Evolutionary conservation across 2,888 invertebrate species (phyloP).

Genomic region (Neoitamus cyanurus): DNA sequence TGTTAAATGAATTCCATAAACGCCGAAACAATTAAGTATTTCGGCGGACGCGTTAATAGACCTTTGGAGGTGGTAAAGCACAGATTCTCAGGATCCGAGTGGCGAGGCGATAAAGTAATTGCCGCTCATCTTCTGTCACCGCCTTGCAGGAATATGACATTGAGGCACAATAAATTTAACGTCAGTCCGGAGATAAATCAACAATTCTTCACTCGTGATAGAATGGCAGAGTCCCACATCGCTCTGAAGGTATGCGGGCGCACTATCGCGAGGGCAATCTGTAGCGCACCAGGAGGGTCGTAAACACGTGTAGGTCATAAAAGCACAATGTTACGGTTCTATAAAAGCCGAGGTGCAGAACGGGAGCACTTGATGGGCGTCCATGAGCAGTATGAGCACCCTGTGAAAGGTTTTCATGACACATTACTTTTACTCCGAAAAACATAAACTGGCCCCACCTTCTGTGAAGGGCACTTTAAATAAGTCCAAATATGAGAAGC

Average conservation of each 20-base stretch:
- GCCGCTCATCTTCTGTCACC: neutral
- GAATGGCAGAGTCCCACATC: neutral
- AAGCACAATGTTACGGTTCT: constrained; percentile 22
- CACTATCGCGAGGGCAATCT: neutral
- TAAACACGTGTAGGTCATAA: constrained; percentile 3
- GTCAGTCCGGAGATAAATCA: neutral
- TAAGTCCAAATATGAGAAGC: neutral
- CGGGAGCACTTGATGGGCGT: neutral
- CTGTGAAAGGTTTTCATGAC: constrained; percentile 18
- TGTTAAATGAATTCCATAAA: neutral
- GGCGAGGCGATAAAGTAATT: neutral
- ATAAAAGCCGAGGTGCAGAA: neutral
- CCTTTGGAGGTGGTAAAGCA: neutral
- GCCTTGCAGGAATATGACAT: neutral
- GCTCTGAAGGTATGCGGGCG: neutral
- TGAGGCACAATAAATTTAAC: neutral
- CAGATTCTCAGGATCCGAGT: neutral
- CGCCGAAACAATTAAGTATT: neutral
- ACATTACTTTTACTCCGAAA: neutral
- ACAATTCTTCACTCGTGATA: neutral
- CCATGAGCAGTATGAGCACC: neutral
- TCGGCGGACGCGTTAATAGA: neutral
- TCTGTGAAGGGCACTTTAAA: neutral
- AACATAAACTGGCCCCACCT: neutral
- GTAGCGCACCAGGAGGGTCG: neutral